phyloP scores from a whole-genome alignment of 2,888 invertebrate species.

The Anthrax anthrax region DNA sequence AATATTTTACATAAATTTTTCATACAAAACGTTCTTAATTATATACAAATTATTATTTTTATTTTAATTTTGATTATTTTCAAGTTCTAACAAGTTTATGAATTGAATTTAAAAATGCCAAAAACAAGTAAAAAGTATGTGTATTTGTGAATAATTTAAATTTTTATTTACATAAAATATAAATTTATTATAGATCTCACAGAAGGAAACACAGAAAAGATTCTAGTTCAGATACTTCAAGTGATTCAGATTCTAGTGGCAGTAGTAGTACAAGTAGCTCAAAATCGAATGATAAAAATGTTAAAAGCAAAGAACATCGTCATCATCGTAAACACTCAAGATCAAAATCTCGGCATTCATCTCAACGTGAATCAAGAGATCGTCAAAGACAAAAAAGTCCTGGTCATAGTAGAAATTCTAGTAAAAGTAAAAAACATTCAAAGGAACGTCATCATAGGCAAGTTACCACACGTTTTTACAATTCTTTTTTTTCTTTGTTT shows the following conservation, averaged over 20 bases:
- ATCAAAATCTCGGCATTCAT: background rate
- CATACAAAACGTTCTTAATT: no score
- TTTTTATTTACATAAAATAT: background rate
- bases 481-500: no score
- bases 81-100: no score
- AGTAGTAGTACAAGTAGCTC: background rate
- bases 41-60: no score
- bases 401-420: background rate
- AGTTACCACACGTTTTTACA: no score
- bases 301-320: no score
- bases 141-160: no score
- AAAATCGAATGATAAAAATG: no score
- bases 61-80: no score
- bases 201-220: slow-evolving; percentile 1
- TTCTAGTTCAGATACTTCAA: slow-evolving; percentile 1
- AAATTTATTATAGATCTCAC: slow-evolving; percentile 1
- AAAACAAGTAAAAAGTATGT: slow-evolving; percentile 7
- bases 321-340: background rate
- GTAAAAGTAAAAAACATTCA: background rate
- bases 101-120: slow-evolving; percentile 3
- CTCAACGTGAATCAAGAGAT: background rate
- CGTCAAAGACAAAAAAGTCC: background rate
- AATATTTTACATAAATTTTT: no score
- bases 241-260: background rate
- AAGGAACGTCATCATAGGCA: slow-evolving; percentile 2